Evolutionary conservation across 2,797 vertebrate species (phyloP), one percentile per base, ranked within the genome.

Genomic region (Takifugu ocellatus): DNA sequence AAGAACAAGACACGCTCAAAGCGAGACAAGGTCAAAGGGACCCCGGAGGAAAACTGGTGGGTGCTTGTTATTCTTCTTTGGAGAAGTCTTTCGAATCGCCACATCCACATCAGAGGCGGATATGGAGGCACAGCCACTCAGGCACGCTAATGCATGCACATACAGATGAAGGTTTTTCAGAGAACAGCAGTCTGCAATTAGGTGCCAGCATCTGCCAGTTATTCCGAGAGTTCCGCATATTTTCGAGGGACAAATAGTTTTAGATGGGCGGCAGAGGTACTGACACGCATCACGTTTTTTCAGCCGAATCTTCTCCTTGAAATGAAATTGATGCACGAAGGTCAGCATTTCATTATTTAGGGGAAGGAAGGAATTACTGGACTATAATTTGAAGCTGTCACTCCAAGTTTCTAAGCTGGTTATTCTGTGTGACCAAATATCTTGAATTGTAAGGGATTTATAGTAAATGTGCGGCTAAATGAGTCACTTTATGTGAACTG

Each of bases 1-100:
- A 58, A 61, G 68, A 77, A 43, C 46, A 63, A 15, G 60, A 67
- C 63, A 60, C 64, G 61, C 70, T 66, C 57, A 8, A 2, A 74
- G 71, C 36, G 17, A 66, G 25, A 64, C 31, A 11, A 62, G 39
- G 56, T 60, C 31, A 73, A 48, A 53, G n/a, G 47, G 21, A 56
- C 51, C 27, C 51, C 36, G 54, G 42, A 62, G 27, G 48, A 45
- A 65, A 62, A 61, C 36, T 48, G 24, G 31, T 53, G 45, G 33
- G 25, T 29, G 49, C 33, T 63, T 59, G 16, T 57, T 63, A 58
- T 68, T 62, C 49, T 50, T 46, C 15, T 21, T 10, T 12, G 7
- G 21, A 54, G 25, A 36, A 25, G 26, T 25, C 31, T 53, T 46
- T 59, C 0, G 2, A 51, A 46, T 56, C 27, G 39, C 17, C 16